Percentiles rank a stretch among this genome's conserved stretches.
These are phyloP conservation scores for Battus philenor DNA, from an alignment of 1,140 invertebrate species.

Conservation along the genomic window DNA sequence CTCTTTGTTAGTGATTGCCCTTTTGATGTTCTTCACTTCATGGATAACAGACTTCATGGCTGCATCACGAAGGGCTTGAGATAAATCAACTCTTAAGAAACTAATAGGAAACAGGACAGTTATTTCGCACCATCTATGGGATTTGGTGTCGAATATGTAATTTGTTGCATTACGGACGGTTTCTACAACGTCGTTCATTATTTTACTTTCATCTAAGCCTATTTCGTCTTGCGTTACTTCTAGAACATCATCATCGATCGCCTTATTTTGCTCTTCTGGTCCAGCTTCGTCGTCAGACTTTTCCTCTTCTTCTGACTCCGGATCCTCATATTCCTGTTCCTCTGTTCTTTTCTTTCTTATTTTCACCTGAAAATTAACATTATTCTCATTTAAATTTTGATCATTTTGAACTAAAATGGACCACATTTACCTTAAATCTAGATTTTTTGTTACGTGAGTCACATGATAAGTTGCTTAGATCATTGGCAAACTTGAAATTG, in stretches of 20 bases:
- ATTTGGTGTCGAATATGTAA: constrained; percentile 86
- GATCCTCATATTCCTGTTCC: constrained; percentile 77
- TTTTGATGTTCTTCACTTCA: constrained; percentile 88
- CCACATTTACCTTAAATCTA: no score
- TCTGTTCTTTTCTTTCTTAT: constrained; percentile 64
- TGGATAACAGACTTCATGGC: constrained; percentile 86
- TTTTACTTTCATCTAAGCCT: constrained; percentile 37
- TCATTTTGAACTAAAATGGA: no score
- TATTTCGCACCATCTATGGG: constrained; percentile 76
- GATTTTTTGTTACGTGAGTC: no score
- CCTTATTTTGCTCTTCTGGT: constrained; percentile 36
- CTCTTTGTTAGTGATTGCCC: constrained; percentile 86
- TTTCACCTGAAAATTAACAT: constrained; percentile 51
- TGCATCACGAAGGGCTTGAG: constrained; percentile 85
- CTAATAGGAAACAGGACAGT: constrained; percentile 79
- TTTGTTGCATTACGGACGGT: constrained; percentile 71
- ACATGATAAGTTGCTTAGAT: no score
- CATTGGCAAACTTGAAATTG: no score
- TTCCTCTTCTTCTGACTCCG: constrained; percentile 74
- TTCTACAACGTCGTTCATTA: constrained; percentile 55
- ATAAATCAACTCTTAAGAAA: constrained; percentile 85
- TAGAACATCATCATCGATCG: constrained; percentile 50
- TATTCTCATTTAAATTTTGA: no score
- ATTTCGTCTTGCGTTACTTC: constrained; percentile 53
- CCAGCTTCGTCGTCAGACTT: constrained; percentile 63